Base-by-base conservation (phyloP, 1,140 invertebrate species). In the Ganaspis sp. region DNA sequence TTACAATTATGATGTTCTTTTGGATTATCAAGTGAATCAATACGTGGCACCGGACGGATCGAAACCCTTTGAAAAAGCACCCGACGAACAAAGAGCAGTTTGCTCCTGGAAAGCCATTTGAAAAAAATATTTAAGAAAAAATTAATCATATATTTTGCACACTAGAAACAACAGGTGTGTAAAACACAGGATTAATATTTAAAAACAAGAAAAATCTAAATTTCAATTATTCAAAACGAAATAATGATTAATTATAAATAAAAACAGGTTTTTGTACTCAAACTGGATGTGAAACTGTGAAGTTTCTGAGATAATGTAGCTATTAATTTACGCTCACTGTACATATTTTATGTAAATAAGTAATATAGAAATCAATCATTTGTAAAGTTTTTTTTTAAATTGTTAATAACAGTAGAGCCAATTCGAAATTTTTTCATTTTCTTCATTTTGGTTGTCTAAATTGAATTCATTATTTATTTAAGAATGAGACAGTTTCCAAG, bases 11-110 rank as follows among this genome's bases (percentile, higher is more conserved):
- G 92, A 96, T 90, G 94, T 93, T 1, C 90, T 97, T 74, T 85
- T 94, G 34, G 95, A 96, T 85, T 96, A 95, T 86, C 95, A 96
- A 92, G 94, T 97, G 6, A 97, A 97, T 84, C 91, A 94, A 83
- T 97, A 95, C 85, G 90, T 94, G 0, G 93, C 94, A 54, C 86
- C 92, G 0, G 94, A 96, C 86, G 95, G 94, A n/a, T 93, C 92
- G 0, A 93, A 92, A 85, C 94, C 95, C 9, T 97, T 97, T 83
- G 92, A 91, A 0, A 89, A 93, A 78, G 96, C 96, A 4, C 94
- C 95, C 0, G 95, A 96, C 82, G 91, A 93, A 72, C 95, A 96
- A 90, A 89, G 93, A 84, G 95, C 94, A 11, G 89, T 95, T 73
- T 95, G 95, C 12, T 95, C 95, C 70, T 97, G 95, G 94, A 97